Conservation (phyloP, 2,888 invertebrate species). For the Scelioninae gen. 2 region DNA sequence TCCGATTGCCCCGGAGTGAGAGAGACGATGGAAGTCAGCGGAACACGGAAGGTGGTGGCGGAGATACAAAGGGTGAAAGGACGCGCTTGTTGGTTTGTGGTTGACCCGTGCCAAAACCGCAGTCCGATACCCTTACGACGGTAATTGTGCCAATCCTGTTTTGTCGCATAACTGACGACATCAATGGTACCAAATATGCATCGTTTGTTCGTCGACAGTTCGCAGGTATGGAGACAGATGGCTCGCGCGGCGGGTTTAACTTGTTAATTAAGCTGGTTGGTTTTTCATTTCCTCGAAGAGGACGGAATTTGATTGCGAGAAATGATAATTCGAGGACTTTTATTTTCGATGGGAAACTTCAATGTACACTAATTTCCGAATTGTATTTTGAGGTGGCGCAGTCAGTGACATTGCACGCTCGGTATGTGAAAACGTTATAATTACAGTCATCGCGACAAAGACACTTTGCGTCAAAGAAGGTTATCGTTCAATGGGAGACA, state of each 20-base stretch:
- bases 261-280: constrained; percentile 30
- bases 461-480: too few relatives aligned
- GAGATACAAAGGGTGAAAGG: constrained; percentile 68
- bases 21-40: constrained; percentile 30
- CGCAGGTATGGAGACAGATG: constrained; percentile 23
- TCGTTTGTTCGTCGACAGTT: constrained; percentile 36
- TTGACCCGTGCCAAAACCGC: constrained; percentile 72
- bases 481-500: too few relatives aligned
- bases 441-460: too few relatives aligned
- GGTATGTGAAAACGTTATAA: too few relatives aligned
- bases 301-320: too few relatives aligned
- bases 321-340: too few relatives aligned
- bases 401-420: too few relatives aligned
- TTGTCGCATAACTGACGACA: constrained; percentile 61
- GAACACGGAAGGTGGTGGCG: constrained; percentile 47
- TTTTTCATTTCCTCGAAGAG: too few relatives aligned
- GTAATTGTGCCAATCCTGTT: constrained; percentile 69
- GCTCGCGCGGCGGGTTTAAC: constrained; percentile 21
- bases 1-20: constrained; percentile 37
- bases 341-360: too few relatives aligned
- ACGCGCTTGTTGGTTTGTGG: constrained; percentile 73
- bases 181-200: constrained; percentile 49
- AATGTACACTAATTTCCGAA: too few relatives aligned
- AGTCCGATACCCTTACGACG: constrained; percentile 72
- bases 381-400: too few relatives aligned